Base-by-base conservation (phyloP, 2,113 vertebrate genomes). In the Aleadryas rufinucha region DNA sequence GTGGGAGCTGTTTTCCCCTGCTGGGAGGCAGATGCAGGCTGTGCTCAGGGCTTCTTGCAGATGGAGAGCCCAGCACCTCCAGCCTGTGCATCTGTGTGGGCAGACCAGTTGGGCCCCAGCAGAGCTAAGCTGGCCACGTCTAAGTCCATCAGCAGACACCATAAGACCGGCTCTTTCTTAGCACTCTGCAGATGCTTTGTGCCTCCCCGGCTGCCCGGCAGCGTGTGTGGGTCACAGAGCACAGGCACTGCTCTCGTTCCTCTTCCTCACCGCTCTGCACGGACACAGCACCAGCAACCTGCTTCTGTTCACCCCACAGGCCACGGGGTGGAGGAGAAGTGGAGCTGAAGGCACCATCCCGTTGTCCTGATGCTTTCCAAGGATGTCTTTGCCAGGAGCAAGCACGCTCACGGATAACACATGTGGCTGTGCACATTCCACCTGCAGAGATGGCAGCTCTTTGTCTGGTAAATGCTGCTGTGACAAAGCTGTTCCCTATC, bases 81-180 rank as follows among this genome's bases (percentile, higher is more conserved):
- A 95, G 80, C 28, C 69, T 70, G 72, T 66, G 80, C 80, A 63
- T 89, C 94, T 71, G 80, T 84, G 94, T 84, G 64, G 60, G 60
- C 93, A 92, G 64, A 75, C 18, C 93, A 93, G 95, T 94, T 92
- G 91, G 94, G 89, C 35, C 71, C 86, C 89, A 52, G 84, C 69
- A 91, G 60, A 93, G 89, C 93, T 95, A 89, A 96, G 96, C 96
- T 95, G 68, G 86, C 94, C 89, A 75, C 0, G 56, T 95, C 95
- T 97, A 92, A 97, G 96, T 95, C 96, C 86, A 75, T 95, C 93
- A 81, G 93, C 96, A 97, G 96, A 97, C 96, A 24, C 80, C 69
- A 4, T 97, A 97, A 96, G 93, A 95, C 86, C 93, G 75, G 80
- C 72, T 96, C 89, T 70, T 93, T 21, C 95, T 96, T 75, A 97